These are phyloP conservation scores for Myotis davidii DNA, from an alignment of 2,113 vertebrate species.

Conservation along the genomic window DNA sequence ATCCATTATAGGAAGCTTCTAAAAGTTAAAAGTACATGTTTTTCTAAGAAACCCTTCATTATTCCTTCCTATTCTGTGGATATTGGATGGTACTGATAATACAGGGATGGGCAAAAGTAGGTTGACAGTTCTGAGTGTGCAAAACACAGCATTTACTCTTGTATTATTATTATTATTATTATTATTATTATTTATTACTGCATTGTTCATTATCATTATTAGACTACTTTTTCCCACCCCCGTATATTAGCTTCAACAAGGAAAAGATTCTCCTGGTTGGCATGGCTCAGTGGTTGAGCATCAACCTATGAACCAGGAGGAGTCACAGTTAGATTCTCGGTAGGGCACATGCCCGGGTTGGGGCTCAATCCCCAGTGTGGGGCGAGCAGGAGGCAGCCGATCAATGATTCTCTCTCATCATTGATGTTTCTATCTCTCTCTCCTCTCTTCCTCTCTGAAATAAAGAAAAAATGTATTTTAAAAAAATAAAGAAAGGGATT, in stretches of 20 bases:
- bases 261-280: not conserved
- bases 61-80: not conserved
- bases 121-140: not conserved
- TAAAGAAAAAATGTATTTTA: no score
- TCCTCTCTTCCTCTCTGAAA: no score
- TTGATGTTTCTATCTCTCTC: no score
- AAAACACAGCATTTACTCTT: not conserved
- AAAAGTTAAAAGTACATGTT: not conserved
- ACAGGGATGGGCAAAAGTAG: not conserved
- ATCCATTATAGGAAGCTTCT: not conserved
- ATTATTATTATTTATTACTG: not conserved
- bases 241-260: not conserved
- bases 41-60: not conserved
- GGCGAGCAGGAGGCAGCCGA: no score
- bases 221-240: not conserved
- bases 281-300: no score
- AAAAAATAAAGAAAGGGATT: not conserved
- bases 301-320: no score
- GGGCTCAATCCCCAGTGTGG: no score
- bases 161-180: not conserved
- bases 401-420: no score
- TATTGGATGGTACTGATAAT: not conserved
- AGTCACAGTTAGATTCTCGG: no score
- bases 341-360: no score
- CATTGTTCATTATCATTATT: not conserved